Base-by-base conservation (phyloP, 1,140 invertebrate species). In the Drosophila serrata region DNA sequence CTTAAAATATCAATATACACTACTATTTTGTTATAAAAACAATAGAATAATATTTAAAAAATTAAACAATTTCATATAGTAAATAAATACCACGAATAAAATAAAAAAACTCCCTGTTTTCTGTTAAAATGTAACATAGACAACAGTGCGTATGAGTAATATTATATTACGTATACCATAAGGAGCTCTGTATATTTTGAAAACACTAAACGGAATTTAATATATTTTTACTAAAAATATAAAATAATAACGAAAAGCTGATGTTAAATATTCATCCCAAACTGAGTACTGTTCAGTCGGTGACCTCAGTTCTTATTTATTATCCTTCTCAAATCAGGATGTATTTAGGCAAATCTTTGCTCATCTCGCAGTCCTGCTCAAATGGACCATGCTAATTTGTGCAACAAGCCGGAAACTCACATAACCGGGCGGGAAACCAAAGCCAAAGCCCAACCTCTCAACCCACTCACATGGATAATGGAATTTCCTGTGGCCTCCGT, bases 341-440 rank as follows among this genome's bases (percentile, higher is more conserved):
- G 72, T 76, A 80, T 72, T 72, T 86, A 69, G 58, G 69, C 53
- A 81, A 76, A 70, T 58, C 42, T 33, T 86, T 81, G 57, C 62
- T 51, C 74, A 60, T 70, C 67, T 82, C 55, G 57, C 62, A 65
- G 55, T 45, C 33, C 57, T 31, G 45, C 40, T 45, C 77, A 75
- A 85, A 87, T 87, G 84, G 82, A 68, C 57, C 81, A 67, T 84
- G 73, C 76, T 82, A 88, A 87, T 87, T 90, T 90, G 84, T 87
- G 84, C 85, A 88, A 61, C 80, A 74, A 77, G 80, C 60, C 84
- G 84, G 82, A 55, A 87, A 80, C 48, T 53, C 75, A 68, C 84
- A 80, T 70, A 82, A 61, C 77, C 49, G 56, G 35, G 64, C 49
- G 40, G 67, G 43, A 33, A 39, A 53, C 62, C 62, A n/a, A 64